Conservation (phyloP, 1,140 invertebrate species). For the Tetranychus cinnabarinus region DNA sequence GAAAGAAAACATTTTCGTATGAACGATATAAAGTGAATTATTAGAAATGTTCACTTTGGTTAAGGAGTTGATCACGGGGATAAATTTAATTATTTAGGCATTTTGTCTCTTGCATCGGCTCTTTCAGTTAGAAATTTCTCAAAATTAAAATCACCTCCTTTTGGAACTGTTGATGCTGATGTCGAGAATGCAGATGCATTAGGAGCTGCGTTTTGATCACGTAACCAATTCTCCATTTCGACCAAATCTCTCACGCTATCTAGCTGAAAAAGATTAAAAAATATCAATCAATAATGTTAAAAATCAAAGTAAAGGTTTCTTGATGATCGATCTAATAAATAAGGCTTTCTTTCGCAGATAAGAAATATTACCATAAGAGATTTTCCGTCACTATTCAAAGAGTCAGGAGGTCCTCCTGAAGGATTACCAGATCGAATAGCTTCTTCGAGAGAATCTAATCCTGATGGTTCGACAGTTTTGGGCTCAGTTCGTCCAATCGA, state of each 20-base stretch:
- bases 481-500: background rate
- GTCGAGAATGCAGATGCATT: background rate
- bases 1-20: no score
- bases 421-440: conserved; percentile 33
- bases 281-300: background rate
- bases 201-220: background rate
- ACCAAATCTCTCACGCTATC: conserved; percentile 62
- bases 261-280: conserved; percentile 1
- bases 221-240: conserved; percentile 76
- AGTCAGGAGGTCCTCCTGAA: conserved; percentile 32
- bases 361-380: background rate
- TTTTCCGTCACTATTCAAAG: background rate
- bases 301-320: no score
- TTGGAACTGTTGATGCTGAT: conserved; percentile 26
- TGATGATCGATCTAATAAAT: background rate
- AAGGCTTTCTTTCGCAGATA: no score
- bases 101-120: conserved; percentile 37
- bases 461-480: background rate
- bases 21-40: no score
- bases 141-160: conserved; percentile 27
- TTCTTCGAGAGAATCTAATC: conserved; percentile 14
- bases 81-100: background rate
- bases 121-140: conserved; percentile 70
- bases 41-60: no score
- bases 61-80: no score